Conservation (phyloP, 2,797 vertebrate species). For the Cossypha polioptera region DNA sequence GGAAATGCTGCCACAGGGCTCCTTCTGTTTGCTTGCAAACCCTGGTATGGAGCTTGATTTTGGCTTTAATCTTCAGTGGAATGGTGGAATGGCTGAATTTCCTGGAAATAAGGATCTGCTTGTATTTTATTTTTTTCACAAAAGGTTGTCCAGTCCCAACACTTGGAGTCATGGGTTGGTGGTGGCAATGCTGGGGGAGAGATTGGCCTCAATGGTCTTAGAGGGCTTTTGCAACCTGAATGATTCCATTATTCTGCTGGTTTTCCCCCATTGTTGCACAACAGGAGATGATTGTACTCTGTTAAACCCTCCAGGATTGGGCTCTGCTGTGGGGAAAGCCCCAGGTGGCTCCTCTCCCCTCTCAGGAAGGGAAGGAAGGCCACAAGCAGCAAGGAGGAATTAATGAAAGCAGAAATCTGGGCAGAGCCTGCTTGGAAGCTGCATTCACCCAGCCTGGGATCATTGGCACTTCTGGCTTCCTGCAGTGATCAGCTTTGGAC, state of each 20-base stretch:
- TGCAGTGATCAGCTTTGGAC: neutral
- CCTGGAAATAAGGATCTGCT: neutral
- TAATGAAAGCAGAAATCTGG: neutral
- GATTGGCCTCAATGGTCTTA: fast-evolving
- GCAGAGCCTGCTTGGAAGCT: neutral
- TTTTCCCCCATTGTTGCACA: neutral
- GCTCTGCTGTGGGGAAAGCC: neutral
- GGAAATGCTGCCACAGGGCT: neutral
- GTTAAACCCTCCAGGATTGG: neutral
- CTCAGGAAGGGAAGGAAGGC: neutral
- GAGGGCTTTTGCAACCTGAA: neutral
- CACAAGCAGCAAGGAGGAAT: neutral
- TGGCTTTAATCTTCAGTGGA: neutral
- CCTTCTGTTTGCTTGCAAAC: neutral
- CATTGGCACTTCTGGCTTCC: fast-evolving
- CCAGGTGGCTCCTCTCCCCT: neutral
- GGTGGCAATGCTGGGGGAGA: neutral
- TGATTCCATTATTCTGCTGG: neutral
- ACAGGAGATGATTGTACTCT: neutral
- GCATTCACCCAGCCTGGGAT: fast-evolving
- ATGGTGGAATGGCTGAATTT: fast-evolving
- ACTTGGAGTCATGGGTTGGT: neutral
- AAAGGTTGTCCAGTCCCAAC: neutral
- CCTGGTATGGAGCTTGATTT: neutral
- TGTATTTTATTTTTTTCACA: neutral